Percentiles rank a stretch among this genome's conserved stretches.
Conservation (phyloP, 2,113 vertebrate genomes). For the Leptodactylus fuscus region DNA sequence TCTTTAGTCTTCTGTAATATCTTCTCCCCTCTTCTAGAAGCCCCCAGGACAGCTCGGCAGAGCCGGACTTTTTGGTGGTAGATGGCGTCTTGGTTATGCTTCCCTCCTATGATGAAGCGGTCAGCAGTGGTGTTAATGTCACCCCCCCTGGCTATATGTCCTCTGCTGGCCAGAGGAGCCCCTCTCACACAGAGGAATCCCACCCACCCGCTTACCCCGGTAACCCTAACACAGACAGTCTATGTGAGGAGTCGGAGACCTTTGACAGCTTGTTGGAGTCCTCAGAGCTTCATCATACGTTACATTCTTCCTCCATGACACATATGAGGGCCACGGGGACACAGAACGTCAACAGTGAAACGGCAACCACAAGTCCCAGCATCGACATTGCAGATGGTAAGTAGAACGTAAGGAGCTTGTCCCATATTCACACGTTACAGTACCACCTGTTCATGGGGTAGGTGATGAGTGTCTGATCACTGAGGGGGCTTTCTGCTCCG, state of each 20-base stretch:
- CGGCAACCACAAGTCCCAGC: slow-evolving; percentile 75
- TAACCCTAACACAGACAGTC: slow-evolving; percentile 67
- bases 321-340: slow-evolving; percentile 62
- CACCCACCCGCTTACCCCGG: slow-evolving; percentile 84
- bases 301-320: slow-evolving; percentile 69
- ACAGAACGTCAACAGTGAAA: slow-evolving; percentile 69
- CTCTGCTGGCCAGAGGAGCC: slow-evolving; percentile 69
- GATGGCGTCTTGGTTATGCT: slow-evolving; percentile 85
- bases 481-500: too few species aligned
- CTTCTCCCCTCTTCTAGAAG: slow-evolving; percentile 67
- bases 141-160: slow-evolving; percentile 73
- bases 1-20: too few species aligned
- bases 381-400: slow-evolving; percentile 87
- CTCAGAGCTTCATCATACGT: slow-evolving; percentile 77
- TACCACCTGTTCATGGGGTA: too few species aligned
- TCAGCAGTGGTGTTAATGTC: slow-evolving; percentile 71
- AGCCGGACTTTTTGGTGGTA: slow-evolving; percentile 84
- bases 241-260: slow-evolving; percentile 71
- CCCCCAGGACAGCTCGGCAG: slow-evolving; percentile 73
- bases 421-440: too few species aligned
- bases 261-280: slow-evolving; percentile 70
- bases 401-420: slow-evolving; percentile 43
- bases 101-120: slow-evolving; percentile 87
- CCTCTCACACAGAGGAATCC: slow-evolving; percentile 76
- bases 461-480: too few species aligned